Conservation (phyloP, 2,113 vertebrate species). For the Takifugu flavidus region DNA sequence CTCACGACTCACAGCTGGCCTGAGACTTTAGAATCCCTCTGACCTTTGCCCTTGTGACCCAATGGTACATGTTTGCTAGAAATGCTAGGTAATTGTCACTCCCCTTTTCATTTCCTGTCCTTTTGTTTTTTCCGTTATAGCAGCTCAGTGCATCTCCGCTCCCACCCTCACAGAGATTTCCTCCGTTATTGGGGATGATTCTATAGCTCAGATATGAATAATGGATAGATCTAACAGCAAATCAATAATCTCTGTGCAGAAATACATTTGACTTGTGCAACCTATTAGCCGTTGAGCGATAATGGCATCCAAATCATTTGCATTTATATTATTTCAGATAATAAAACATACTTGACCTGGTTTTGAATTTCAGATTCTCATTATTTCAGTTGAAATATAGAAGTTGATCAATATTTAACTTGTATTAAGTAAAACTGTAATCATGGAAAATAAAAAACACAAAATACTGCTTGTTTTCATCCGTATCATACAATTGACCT, state of each 20-base stretch:
- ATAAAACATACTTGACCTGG: too few species aligned
- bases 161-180: slow-evolving; percentile 47
- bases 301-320: too few species aligned
- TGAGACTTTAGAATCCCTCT: slow-evolving; percentile 49
- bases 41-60: slow-evolving; percentile 66
- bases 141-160: slow-evolving; percentile 35
- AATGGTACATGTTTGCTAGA: slow-evolving; percentile 58
- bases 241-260: slow-evolving; percentile 60
- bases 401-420: too few species aligned
- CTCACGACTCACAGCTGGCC: slow-evolving; percentile 77
- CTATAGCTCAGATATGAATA: slow-evolving; percentile 62
- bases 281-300: slow-evolving; percentile 22
- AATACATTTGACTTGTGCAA: slow-evolving; percentile 45
- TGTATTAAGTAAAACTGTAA: too few species aligned
- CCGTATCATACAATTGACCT: too few species aligned
- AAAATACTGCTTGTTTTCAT: too few species aligned
- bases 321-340: too few species aligned
- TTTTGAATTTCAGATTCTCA: too few species aligned
- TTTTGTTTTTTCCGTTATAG: slow-evolving; percentile 50
- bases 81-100: slow-evolving; percentile 67
- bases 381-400: too few species aligned
- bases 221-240: slow-evolving; percentile 63
- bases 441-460: too few species aligned
- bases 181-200: slow-evolving; percentile 48
- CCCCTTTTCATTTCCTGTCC: slow-evolving; percentile 71